Base-by-base conservation (phyloP, 37 sponge, comb jelly and placozoan genomes). In the Diacarnus erythraeanus region DNA sequence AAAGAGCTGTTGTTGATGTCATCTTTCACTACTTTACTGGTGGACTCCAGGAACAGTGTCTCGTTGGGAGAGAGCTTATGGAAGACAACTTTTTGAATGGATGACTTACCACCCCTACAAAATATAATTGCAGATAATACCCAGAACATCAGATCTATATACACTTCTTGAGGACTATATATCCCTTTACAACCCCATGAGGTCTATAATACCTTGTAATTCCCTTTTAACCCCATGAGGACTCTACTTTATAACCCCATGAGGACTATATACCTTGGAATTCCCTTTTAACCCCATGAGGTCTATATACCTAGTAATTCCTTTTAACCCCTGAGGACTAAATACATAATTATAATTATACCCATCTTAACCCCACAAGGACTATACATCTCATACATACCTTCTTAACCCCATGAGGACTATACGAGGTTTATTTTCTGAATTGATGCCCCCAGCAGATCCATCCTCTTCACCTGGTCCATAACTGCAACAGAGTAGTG, bases 41-140 rank as follows among this genome's bases (percentile, higher is more conserved):
- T 98, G 77, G 93, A 93, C 82, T 98, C 98, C 75, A 98, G 87
- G 74, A 95, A 93, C 30, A 95, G 87, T 0, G 98, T 98, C 82
- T 95, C 98, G 47, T 98, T 95, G n/a, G 98, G 94, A 17, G 96
- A 90, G 82, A 98, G 92, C 75, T 98, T 98, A 80, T 98, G 96
- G 57, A 98, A 98, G 2, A 98, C 95, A 1, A 98, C 98, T 71
- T 98, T 90, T 69, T 88, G 77, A 42, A 98, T 95, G 25, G 98
- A 98, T 3, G 98, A 95, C 84, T 98, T 98, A 22, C 98, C 98
- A 80, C 95, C 80, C 64, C 94, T 95, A 26, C 10, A 23, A 37
- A 71, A 31, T 33, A 0, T 59, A 35, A 71, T 15, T 70, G 42
- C 66, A 22, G 64, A 21, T 29, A 38, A 76, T 25, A 76, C 61